Evolutionary conservation across 2,888 invertebrate species (phyloP).

Genomic region (Mesorhabditis spiculigera): DNA sequence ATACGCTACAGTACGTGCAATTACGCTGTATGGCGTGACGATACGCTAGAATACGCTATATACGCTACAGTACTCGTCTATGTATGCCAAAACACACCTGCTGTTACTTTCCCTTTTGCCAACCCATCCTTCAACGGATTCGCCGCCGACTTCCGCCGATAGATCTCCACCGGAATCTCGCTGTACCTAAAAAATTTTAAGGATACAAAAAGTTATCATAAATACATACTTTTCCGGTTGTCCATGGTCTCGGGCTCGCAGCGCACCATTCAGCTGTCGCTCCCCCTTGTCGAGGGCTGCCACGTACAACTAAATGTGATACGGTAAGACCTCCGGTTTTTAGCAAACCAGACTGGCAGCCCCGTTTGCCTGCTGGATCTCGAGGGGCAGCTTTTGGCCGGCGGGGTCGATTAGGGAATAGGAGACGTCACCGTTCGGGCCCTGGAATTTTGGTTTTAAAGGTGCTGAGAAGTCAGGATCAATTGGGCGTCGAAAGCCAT

Average conservation of each 20-base stretch:
- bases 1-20: no score
- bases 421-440: conserved; percentile 41
- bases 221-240: not conserved
- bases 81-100: no score
- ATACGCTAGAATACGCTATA: no score
- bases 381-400: not conserved
- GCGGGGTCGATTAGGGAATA: conserved; percentile 33
- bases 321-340: not conserved
- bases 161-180: not conserved
- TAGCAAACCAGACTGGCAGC: conserved; percentile 6
- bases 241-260: not conserved
- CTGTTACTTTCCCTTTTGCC: no score
- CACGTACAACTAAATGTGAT: not conserved
- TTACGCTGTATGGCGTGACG: no score
- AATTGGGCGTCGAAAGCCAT: no score
- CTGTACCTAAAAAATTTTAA: not conserved
- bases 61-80: no score
- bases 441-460: conserved; percentile 20
- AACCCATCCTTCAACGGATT: no score
- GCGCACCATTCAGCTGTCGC: not conserved
- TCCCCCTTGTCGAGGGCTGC: not conserved
- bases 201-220: no score
- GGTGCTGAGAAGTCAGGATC: not conserved
- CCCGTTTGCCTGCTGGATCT: not conserved
- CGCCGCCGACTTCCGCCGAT: not conserved